Conservation (phyloP, 2,888 invertebrate genomes). For the Desoria tigrina region DNA sequence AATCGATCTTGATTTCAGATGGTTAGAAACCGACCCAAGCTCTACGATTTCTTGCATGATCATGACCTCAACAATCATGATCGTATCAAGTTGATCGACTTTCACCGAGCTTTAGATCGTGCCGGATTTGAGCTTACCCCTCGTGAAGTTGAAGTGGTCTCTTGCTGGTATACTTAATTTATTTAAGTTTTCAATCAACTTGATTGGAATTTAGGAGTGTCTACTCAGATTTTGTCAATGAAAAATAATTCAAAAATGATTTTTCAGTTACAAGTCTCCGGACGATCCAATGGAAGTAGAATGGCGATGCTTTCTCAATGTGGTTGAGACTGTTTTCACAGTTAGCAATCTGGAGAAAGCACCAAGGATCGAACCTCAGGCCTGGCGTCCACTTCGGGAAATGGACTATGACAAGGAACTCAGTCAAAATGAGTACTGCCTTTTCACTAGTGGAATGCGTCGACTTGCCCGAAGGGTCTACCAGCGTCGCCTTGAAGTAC, state of each 20-base stretch:
- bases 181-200: conserved; percentile 56
- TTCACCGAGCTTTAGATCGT: conserved; percentile 69
- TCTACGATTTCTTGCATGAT: conserved; percentile 46
- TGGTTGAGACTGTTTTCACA: conserved; percentile 71
- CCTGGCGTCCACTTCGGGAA: conserved; percentile 51
- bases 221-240: neutral
- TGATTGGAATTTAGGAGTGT: neutral
- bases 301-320: conserved; percentile 64
- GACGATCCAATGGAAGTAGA: conserved; percentile 50
- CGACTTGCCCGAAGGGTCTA: conserved; percentile 42
- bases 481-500: conserved; percentile 45
- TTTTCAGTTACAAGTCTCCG: conserved; percentile 47
- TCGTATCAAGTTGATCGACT: conserved; percentile 60
- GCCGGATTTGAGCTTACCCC: conserved; percentile 68
- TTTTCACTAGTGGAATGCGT: conserved; percentile 46
- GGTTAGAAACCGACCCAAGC: conserved; percentile 47
- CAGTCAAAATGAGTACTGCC: conserved; percentile 40
- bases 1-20: conserved; percentile 38
- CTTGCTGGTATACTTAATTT: conserved; percentile 74
- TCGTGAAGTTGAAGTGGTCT: conserved; percentile 69
- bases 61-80: conserved; percentile 49
- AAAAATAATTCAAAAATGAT: too few relatives aligned
- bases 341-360: conserved; percentile 68
- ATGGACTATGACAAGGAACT: conserved; percentile 52
- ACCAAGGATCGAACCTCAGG: conserved; percentile 66